A percentile compares a stretch with the other conserved stretches of the same genome.
Conservation (phyloP, 2,113 vertebrate genomes). For the Camelus bactrianus region DNA sequence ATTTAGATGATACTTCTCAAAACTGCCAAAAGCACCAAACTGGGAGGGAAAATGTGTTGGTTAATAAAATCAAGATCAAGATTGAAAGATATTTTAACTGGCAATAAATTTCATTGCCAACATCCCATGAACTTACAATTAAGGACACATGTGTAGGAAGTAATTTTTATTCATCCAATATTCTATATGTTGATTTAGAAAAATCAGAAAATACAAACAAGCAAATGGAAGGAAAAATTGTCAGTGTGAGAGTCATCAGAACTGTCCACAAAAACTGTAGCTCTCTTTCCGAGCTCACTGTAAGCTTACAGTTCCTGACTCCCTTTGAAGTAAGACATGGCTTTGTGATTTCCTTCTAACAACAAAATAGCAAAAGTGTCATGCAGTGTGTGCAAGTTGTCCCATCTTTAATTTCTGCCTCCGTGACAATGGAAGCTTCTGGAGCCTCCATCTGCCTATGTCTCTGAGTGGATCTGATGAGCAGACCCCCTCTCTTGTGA, state of each 20-base stretch:
- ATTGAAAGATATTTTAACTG: conserved; percentile 65
- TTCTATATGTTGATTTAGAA: conserved; percentile 42
- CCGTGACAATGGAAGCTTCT: background rate
- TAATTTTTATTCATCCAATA: conserved; percentile 41
- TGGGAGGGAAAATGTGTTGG: background rate
- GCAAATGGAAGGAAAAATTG: background rate
- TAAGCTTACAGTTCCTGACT: background rate
- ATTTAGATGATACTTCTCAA: conserved; percentile 46
- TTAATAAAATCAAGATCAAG: conserved; percentile 59
- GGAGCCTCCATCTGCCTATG: background rate
- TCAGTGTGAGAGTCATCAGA: background rate
- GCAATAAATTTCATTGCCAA: conserved; percentile 20
- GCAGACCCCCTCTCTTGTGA: background rate
- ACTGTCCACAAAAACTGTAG: background rate
- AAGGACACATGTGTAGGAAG: conserved; percentile 1
- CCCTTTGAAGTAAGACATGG: background rate
- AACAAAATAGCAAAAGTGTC: background rate
- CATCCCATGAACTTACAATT: conserved; percentile 50
- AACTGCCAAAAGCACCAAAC: background rate
- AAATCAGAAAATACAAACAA: conserved; percentile 56
- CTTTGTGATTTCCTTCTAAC: conserved; percentile 35
- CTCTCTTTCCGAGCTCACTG: background rate
- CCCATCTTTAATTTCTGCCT: background rate
- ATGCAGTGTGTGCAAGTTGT: background rate
- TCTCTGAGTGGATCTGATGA: background rate